A percentile compares a stretch with the other conserved stretches of the same genome.
These are phyloP conservation scores for Drosophila mimetica DNA, from an alignment of 2,888 invertebrate genomes.

Conservation along the genomic window DNA sequence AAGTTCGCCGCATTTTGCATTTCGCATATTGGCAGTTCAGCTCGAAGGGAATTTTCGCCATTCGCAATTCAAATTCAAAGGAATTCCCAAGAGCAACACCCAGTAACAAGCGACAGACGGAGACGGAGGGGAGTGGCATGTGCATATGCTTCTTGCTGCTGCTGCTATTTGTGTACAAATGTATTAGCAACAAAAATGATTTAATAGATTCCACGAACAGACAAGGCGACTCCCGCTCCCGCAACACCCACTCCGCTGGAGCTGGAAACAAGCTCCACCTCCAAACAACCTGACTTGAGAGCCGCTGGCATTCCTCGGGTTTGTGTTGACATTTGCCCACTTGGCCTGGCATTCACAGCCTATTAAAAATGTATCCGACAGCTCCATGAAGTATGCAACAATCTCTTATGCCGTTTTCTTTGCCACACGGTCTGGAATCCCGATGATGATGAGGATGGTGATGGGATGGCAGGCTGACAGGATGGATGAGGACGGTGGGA, in stretches of 20 bases:
- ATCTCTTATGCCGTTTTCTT: constrained; percentile 41
- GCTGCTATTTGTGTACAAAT: constrained; percentile 54
- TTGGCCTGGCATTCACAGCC: constrained; percentile 52
- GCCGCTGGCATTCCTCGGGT: constrained; percentile 36
- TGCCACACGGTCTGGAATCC: background rate
- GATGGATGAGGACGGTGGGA: background rate
- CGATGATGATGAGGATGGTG: background rate
- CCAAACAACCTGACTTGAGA: constrained; percentile 5
- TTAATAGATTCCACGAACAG: constrained; percentile 70
- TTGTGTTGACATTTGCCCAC: constrained; percentile 61
- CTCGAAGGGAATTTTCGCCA: constrained; percentile 29
- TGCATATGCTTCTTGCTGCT: constrained; percentile 30
- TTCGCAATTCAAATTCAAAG: constrained; percentile 56
- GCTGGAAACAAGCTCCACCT: background rate
- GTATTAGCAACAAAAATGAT: constrained; percentile 66
- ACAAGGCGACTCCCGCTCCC: background rate
- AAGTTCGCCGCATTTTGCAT: constrained; percentile 49
- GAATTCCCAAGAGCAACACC: constrained; percentile 57
- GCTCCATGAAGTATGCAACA: constrained; percentile 73
- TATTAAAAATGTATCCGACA: constrained; percentile 68
- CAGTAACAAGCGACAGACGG: background rate
- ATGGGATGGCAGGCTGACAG: too few species aligned
- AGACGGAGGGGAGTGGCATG: constrained; percentile 25
- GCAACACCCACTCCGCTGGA: background rate
- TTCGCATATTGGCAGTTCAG: constrained; percentile 47